Evolutionary conservation across 2,797 vertebrate genomes (phyloP).

Genomic region (Pogoniulus pusillus): DNA sequence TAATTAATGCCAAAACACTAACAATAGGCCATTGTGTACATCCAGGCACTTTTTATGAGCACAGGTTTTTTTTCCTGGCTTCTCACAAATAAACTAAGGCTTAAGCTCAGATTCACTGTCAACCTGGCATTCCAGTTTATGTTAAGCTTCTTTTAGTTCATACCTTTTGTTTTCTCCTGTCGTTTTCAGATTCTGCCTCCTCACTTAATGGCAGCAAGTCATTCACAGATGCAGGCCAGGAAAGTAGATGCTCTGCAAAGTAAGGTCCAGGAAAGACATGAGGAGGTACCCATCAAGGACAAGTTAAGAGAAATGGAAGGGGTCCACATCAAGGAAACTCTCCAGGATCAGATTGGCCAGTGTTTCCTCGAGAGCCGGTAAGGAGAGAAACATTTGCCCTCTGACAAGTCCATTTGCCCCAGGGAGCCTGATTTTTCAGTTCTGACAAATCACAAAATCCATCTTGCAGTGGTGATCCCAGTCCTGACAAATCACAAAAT

Average conservation of each 20-base stretch:
- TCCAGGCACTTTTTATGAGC: slow-evolving; percentile 32
- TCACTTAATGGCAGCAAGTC: slow-evolving; percentile 48
- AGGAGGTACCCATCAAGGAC: slow-evolving; percentile 71
- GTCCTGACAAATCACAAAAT: too few species aligned
- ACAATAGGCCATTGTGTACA: slow-evolving; percentile 55
- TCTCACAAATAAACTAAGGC: slow-evolving; percentile 13
- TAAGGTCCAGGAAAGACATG: slow-evolving; percentile 65
- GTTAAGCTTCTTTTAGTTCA: neutral
- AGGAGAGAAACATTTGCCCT: neutral
- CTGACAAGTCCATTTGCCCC: neutral
- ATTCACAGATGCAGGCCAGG: neutral
- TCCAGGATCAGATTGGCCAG: slow-evolving; percentile 83
- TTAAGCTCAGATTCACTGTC: slow-evolving; percentile 7
- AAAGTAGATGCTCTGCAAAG: slow-evolving; percentile 45
- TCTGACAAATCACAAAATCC: neutral
- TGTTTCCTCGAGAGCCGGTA: slow-evolving; percentile 88
- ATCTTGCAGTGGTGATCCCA: too few species aligned
- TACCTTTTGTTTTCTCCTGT: neutral
- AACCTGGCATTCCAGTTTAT: neutral
- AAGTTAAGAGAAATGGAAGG: slow-evolving; percentile 75
- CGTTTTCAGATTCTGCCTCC: slow-evolving; percentile 73
- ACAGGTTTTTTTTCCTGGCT: neutral
- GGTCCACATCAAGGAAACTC: slow-evolving; percentile 74
- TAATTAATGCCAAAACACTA: slow-evolving; percentile 46
- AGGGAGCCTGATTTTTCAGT: neutral